Base-by-base conservation (phyloP, 2,113 vertebrate species). In the Pollimyrus isidori region DNA sequence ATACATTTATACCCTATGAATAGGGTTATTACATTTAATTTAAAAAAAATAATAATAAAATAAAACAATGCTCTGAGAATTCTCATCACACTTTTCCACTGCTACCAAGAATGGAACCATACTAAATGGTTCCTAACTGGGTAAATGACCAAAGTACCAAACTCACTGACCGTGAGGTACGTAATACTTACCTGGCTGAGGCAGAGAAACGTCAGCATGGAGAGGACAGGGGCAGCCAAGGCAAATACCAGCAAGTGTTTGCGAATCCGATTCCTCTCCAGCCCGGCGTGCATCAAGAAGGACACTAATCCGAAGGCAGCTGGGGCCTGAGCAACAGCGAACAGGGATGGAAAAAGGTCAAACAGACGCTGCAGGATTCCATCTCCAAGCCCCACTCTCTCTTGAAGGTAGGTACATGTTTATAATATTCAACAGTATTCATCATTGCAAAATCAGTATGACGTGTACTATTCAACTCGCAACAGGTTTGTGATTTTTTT, bases 231-330 rank as follows among this genome's bases (percentile, higher is more conserved):
- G 2, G 98, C 98, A 87, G 98, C 98, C 91, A 99, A 93, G 0
- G 98, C 97, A 87, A 99, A 99, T 89, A 99, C 98, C 91, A 99
- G 96, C 87, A 99, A 96, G 92, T 99, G 98, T 91, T 98, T 99
- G 87, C 98, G 96, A 93, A 99, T 99, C 76, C 98, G 97, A 93
- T 99, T 99, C 92, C 98, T 96, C 93, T 99, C 98, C 1, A 99
- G 96, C 50, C 98, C 98, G 1, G 98, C 98, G 0, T 99, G 98
- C 98, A 99, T 99, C 89, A 99, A 95, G 95, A 99, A 99, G 2
- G 98, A 99, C 65, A 99, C 98, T 83, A 99, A 95, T 82, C 98
- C 98, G 90, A 99, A 99, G 0, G 98, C 98, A 88, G 98, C 98
- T 7, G 98, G 98, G 39, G 98, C 98, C 98, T 99, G 91, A 35